Base-by-base conservation (phyloP, 2,888 invertebrate species). In the Phalera bucephala region DNA sequence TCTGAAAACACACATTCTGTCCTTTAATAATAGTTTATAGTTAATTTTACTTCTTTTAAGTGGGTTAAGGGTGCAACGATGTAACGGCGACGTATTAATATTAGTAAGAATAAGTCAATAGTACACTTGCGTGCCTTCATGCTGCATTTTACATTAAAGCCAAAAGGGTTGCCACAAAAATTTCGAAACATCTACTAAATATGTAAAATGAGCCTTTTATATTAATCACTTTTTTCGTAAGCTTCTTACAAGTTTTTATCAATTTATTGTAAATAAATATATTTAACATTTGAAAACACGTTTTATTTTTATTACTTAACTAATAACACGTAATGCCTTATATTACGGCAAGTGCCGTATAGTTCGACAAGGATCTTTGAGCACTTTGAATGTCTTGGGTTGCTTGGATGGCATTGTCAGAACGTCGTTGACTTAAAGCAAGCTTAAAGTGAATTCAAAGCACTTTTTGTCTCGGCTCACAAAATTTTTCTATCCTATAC, bases 201-300 rank as follows among this genome's bases (percentile, higher is more conserved):
- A 47, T 51, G 35, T 40, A 47, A 47, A 50, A 42, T 42, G 36
- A 39, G 45, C 49, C 49, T 45, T 47, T 37, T 45, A 37, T 34
- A 25, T 50, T 36, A 41, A 46, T 35, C 40, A 52, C 17, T 30
- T 42, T 35, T 43, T 25, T 28, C 47, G n/a, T 59, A 55, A 54
- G 52, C 42, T 51, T 61, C 56, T 61, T 62, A 64, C 63, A 64
- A 61, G 40, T 49, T 61, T 57, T 53, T 63, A 61, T 47, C 40
- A 42, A 46, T 57, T 42, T 52, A 57, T 41, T 66, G 64, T 66
- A 66, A 66, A 68, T 69, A 69, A 69, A 69, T n/a, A n/a, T n/a
- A n/a, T n/a, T n/a, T n/a, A n/a, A n/a, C n/a, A n/a, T n/a, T n/a
- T n/a, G n/a, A n/a, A n/a, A n/a, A n/a, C n/a, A n/a, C n/a, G n/a